Evolutionary conservation across 1,140 invertebrate species (phyloP), one percentile per base, ranked within the genome.

Genomic region (Odontomachus brunneus): DNA sequence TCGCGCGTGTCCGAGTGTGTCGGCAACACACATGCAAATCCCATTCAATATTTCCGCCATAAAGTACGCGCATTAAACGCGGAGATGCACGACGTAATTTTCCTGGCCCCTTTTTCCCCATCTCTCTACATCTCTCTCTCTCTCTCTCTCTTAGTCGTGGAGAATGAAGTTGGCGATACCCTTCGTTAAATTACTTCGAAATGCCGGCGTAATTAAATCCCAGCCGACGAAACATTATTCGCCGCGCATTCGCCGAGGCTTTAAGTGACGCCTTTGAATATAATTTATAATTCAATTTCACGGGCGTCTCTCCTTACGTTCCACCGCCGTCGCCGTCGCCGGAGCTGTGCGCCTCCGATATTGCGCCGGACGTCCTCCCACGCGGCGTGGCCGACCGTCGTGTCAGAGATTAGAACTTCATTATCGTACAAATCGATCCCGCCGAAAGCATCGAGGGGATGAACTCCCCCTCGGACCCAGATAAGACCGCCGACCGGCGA

Each of bases 161-260:
- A 44, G 38, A 44, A 69, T 33, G 17, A 69, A 78, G 63, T 78
- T 69, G 75, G 63, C 65, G 69, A 78, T 78, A 78, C 63, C 51
- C 49, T 78, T 78, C 75, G 65, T 78, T 69, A 78, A 78, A 78
- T 78, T 78, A 78, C 75, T 78, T 78, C 75, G 63, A 78, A 78
- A 78, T 65, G 63, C 63, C 63, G 53, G 51, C 63, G 63, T 69
- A 78, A 78, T 78, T 78, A 78, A 78, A 78, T 78, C 75, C 75
- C 75, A 69, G 51, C 75, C n/a, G 57, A 78, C 75, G 63, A 78
- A 78, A 78, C 63, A 78, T 78, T 78, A 78, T 78, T 78, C 65
- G 75, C 29, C 75, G 75, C 63, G 75, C 63, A 44, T 69, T 69
- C 33, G 75, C 63, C 75, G 33, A 69, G 63, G 49, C 75, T 78